These are phyloP conservation scores for Trogon melanurus DNA, from an alignment of 2,113 vertebrate species.

Conservation along the genomic window DNA sequence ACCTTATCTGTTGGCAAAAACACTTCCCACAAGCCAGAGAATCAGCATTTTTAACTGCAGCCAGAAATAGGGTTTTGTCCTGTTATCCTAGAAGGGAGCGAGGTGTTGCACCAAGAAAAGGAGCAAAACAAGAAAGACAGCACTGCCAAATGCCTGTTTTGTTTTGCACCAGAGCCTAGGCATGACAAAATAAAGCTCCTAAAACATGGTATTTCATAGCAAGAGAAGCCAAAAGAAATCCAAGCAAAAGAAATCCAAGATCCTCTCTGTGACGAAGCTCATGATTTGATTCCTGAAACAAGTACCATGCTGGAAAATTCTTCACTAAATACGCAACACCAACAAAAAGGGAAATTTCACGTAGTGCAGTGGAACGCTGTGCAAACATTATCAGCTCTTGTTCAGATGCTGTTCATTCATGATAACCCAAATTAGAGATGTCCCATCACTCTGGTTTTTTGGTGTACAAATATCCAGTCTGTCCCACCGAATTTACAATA, in stretches of 20 bases:
- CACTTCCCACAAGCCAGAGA: not conserved
- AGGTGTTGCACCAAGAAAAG: not conserved
- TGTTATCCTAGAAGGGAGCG: not conserved
- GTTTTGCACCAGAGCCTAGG: not conserved
- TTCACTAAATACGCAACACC: not conserved
- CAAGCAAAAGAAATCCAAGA: not conserved
- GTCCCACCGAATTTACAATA: not conserved
- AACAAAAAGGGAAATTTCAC: not conserved
- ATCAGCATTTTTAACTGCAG: not conserved
- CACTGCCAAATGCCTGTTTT: not conserved
- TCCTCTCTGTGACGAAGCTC: not conserved
- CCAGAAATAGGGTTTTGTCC: not conserved
- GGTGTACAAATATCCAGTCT: not conserved
- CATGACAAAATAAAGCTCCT: not conserved
- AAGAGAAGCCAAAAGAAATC: not conserved
- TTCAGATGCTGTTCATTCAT: not conserved
- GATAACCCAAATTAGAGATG: not conserved
- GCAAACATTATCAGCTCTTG: not conserved
- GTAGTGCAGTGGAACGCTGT: not conserved
- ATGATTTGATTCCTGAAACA: not conserved
- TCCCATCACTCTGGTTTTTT: not conserved
- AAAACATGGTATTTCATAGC: not conserved
- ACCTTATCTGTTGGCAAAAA: not conserved
- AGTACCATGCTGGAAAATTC: not conserved
- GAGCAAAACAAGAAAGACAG: not conserved